Evolutionary conservation across 92 coral and sea anemone species (phyloP).

Genomic region (Nematostella vectensis): DNA sequence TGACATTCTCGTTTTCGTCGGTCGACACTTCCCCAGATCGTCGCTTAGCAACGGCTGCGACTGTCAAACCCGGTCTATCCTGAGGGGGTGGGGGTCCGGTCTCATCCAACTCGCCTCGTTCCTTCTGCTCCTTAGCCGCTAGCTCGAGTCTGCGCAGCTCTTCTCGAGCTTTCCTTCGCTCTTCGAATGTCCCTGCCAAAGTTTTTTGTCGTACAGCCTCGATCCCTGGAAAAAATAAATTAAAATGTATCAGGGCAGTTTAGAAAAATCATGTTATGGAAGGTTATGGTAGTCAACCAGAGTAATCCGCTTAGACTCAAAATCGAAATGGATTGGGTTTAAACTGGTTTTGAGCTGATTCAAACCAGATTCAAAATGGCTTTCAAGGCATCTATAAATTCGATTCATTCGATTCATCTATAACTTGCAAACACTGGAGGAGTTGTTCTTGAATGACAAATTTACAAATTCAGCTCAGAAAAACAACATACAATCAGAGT

Average conservation of each 20-base stretch:
- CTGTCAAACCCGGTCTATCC: slow-evolving; percentile 1
- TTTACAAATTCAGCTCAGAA: too few relatives aligned
- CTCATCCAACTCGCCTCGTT: slow-evolving; percentile 3
- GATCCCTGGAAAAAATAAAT: slow-evolving; percentile 6
- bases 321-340: too few relatives aligned
- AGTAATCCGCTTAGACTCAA: too few relatives aligned
- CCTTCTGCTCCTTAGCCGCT: slow-evolving; percentile 10
- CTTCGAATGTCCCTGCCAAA: slow-evolving; percentile 14
- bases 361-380: too few relatives aligned
- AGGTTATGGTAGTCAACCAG: too few relatives aligned
- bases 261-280: not conserved
- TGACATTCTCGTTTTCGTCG: slow-evolving; percentile 22
- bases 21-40: slow-evolving; percentile 43
- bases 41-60: slow-evolving; percentile 5
- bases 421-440: too few relatives aligned
- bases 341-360: too few relatives aligned
- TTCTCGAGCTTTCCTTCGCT: slow-evolving; percentile 32
- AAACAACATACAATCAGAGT: too few relatives aligned
- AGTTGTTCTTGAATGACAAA: too few relatives aligned
- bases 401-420: too few relatives aligned
- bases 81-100: slow-evolving; percentile 6
- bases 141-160: slow-evolving; percentile 13
- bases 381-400: too few relatives aligned
- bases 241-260: not conserved
- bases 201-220: slow-evolving; percentile 8